Evolutionary conservation across 2,797 vertebrate species (phyloP).

Genomic region (Platalea minor): DNA sequence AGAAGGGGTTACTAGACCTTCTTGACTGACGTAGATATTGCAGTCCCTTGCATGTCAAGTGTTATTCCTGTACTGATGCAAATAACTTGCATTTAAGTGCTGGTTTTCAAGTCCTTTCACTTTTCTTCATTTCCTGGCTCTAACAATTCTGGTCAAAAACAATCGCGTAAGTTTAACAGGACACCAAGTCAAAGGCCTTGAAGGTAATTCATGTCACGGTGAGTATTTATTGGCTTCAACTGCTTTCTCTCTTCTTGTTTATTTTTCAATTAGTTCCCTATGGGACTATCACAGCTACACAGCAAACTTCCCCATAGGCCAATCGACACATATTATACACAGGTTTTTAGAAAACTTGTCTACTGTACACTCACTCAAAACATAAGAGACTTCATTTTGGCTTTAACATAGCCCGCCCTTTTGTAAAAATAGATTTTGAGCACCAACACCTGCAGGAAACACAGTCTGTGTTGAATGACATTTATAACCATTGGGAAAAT

Average conservation of each 20-base stretch:
- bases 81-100: background rate
- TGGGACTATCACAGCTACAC: background rate
- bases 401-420: background rate
- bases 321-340: fast-evolving
- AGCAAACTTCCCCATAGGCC: background rate
- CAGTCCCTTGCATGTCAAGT: background rate
- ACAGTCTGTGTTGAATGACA: background rate
- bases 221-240: background rate
- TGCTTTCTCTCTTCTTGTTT: background rate
- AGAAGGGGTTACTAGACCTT: background rate
- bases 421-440: background rate
- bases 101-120: background rate
- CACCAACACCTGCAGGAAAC: background rate
- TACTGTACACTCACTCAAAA: background rate
- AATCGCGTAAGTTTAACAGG: background rate
- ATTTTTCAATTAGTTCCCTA: background rate
- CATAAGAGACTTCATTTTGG: background rate
- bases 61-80: background rate
- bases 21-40: background rate
- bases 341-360: background rate
- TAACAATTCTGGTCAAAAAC: background rate
- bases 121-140: background rate
- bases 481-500: background rate
- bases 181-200: background rate
- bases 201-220: background rate